Evolutionary conservation across 92 coral and sea anemone genomes (phyloP), one percentile per base, ranked within the genome.

Genomic region (Isaurus tuberculatus): DNA sequence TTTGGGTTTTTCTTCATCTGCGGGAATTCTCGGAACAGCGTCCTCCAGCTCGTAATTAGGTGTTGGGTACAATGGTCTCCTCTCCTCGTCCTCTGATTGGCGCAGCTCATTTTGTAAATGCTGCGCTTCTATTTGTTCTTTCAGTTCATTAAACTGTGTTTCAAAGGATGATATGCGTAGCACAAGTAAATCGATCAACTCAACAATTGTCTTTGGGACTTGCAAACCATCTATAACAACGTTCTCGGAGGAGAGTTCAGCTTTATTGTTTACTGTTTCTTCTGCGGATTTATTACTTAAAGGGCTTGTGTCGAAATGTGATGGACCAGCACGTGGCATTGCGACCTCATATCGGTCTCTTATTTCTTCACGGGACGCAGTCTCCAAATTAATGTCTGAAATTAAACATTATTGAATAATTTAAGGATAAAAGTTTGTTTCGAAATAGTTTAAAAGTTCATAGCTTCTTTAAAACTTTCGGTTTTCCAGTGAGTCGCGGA

Each of bases 181-280:
- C 10, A 43, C 46, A 11, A 70, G n/a, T 7, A 70, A 25, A 43
- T 70, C 74, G 16, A 70, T 70, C 26, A 37, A 4, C 26, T 36
- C 74, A 14, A 70, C 74, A 36, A 70, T 19, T 23, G 28, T 34
- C 27, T 70, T 70, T 14, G 74, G 74, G 17, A 70, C 74, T 20
- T 8, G 53, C n/a, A 70, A 3, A 43, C 74, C 74, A 22, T 70
- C 74, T 70, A 70, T 37, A 6, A 27, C 36, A 9, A 70, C 32
- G 9, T 30, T 22, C 5, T 70, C 19, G 9, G 28, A 10, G 5
- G 9, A 17, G 1, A 0, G 28, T n/a, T 64, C 69, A 0, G 3
- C 49, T 19, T 66, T 26, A 16, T 32, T 66, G 22, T 23, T 40
- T 66, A 36, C 46, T 19, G 49, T 17, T 1, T 34, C 53, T 34